phyloP scores from a whole-genome alignment of 2,797 vertebrate genomes.

The Jordanella pulchra region DNA sequence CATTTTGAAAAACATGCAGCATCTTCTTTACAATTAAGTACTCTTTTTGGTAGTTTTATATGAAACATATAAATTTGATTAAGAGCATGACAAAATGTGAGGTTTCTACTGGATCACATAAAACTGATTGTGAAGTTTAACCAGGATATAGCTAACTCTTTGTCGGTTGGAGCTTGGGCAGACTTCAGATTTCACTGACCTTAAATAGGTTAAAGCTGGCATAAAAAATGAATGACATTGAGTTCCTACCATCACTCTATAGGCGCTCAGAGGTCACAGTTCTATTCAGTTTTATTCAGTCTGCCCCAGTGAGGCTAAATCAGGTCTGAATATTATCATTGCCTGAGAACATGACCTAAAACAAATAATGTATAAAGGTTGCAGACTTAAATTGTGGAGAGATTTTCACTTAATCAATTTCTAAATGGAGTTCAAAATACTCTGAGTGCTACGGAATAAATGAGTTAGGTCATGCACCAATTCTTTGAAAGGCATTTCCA shows the following conservation, averaged over 20 bases:
- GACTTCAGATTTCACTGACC: background rate
- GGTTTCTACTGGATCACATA: background rate
- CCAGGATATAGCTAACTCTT: background rate
- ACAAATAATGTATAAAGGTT: background rate
- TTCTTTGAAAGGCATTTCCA: slow-evolving; percentile 49
- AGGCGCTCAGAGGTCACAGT: slow-evolving; percentile 47
- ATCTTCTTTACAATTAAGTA: background rate
- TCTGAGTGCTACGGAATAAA: slow-evolving; percentile 1
- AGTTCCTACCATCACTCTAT: background rate
- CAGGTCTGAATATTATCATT: slow-evolving; percentile 8
- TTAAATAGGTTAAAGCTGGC: background rate
- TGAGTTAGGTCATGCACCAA: slow-evolving; percentile 16
- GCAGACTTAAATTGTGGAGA: background rate
- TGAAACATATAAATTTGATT: too few relatives aligned
- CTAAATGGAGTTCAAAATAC: slow-evolving; percentile 2
- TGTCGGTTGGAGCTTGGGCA: background rate
- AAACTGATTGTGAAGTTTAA: background rate
- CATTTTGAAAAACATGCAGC: background rate
- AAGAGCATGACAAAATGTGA: too few relatives aligned
- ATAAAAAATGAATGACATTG: slow-evolving; percentile 20
- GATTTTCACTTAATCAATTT: slow-evolving; percentile 10
- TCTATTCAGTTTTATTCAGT: slow-evolving; percentile 41
- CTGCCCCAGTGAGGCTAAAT: slow-evolving; percentile 15
- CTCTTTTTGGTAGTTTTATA: background rate
- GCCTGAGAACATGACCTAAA: slow-evolving; percentile 4